These are phyloP conservation scores for Simalia tracyae DNA, from an alignment of 2,797 vertebrate genomes.

Conservation along the genomic window DNA sequence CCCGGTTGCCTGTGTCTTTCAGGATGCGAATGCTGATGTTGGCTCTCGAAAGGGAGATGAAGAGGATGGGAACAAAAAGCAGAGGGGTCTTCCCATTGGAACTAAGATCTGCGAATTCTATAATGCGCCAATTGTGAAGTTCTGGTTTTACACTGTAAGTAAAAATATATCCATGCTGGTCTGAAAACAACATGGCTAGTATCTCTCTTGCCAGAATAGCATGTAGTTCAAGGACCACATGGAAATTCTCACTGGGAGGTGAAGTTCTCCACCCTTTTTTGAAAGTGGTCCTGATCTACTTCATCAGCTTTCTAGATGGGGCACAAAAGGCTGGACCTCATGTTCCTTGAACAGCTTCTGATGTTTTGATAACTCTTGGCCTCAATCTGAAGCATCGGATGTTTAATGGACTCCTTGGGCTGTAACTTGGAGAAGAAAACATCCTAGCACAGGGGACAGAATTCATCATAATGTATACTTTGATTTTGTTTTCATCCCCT, in stretches of 20 bases:
- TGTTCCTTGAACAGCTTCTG: background rate
- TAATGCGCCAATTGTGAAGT: conserved; percentile 97
- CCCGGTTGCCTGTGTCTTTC: conserved; percentile 45
- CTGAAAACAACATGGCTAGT: too few relatives aligned
- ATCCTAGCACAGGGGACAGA: too few relatives aligned
- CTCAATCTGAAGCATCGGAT: too few relatives aligned
- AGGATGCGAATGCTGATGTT: conserved; percentile 85
- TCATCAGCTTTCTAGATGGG: background rate
- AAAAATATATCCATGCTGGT: background rate
- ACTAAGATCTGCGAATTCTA: conserved; percentile 96
- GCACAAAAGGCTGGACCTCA: background rate
- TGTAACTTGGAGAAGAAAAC: background rate
- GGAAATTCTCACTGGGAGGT: background rate
- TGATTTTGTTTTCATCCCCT: background rate
- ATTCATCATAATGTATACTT: too few relatives aligned
- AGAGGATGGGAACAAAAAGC: conserved; percentile 86
- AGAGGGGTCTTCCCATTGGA: conserved; percentile 87
- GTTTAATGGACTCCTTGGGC: background rate
- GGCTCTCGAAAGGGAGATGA: conserved; percentile 92
- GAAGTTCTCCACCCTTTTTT: background rate
- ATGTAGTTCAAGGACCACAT: background rate
- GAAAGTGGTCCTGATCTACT: background rate
- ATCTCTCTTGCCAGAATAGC: background rate
- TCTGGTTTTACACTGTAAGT: conserved; percentile 99
- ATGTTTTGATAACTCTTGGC: background rate